Evolutionary conservation across 2,113 vertebrate genomes (phyloP), one percentile per base, ranked within the genome.

Genomic region (Ameiurus melas): DNA sequence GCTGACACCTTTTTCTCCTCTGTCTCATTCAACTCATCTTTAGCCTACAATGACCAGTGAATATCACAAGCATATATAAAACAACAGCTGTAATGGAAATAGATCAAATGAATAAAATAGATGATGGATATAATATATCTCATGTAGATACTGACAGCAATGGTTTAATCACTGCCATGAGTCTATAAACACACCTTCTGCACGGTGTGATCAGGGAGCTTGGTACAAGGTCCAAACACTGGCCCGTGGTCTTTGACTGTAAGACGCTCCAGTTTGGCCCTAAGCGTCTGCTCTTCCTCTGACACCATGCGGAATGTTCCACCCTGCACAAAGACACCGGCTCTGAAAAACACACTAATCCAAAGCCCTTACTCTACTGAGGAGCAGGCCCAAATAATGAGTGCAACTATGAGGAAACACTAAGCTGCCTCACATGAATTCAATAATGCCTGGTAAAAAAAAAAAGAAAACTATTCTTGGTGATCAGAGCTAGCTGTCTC

Each of bases 221-320:
- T 95, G 64, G 95, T 91, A 0, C 96, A 97, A 36, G 88, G 93
- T 88, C 96, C 98, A 10, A 98, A 99, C 91, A 99, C 97, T 0
- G 96, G 96, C 22, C 98, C 98, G 0, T 99, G 98, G 94, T 99
- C 98, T 94, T 97, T 97, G 85, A 97, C 96, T 0, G 97, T 98
- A 78, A 99, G 97, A 43, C 95, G 96, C 84, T 99, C 97, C 87
- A 99, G 94, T 89, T 97, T 99, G 83, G 95, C 91, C 77, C 98
- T 95, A 84, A 99, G 96, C 0, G 96, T 96, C 93, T 98, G 98
- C 90, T 99, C 98, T 95, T 99, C 98, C 92, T 99, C 98, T 0
- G 98, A 97, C 87, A 99, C 94, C 86, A 97, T 94, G 2, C 98
- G 97, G 92, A 97, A 99, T 0, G 97, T 98, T 94, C 98, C 98